Evolutionary conservation across 2,888 invertebrate species (phyloP), one percentile per base, ranked within the genome.

Genomic region (Venusia cambrica): DNA sequence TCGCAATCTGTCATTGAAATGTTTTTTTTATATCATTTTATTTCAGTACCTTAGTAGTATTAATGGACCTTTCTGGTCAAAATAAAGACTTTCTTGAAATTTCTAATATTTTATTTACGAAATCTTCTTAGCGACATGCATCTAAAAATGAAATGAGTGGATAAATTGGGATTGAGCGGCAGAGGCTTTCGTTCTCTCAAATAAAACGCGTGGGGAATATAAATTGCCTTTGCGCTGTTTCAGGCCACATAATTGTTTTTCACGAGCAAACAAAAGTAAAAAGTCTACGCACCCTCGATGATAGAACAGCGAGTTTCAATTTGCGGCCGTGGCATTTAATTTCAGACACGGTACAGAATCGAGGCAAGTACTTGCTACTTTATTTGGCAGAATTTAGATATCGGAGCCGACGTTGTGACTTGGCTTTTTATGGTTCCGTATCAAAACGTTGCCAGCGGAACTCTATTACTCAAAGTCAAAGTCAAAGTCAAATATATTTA

Each of bases 271-370:
- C 31, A 40, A 40, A 38, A 38, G 28, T 36, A 30, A 41, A 30
- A 38, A 39, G 20, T n/a, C n/a, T 32, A 31, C 30, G 32, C 13
- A 28, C 15, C 6, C 32, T 11, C 29, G 25, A 7, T 32, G 28
- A 31, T 25, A 36, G 24, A n/a, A n/a, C 27, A 27, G 31, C 19
- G 22, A 38, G 24, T 48, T 41, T 19, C 34, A 41, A 37, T 38
- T 28, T 24, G 21, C 18, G 37, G 13, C 39, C 44, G 42, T 46
- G 38, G 30, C 41, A 46, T 49, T 41, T 42, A 41, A 21, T 41
- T 41, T 44, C 30, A 45, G 47, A 42, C 25, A 31, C 36, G 36
- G 45, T 30, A 40, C 26, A 39, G 35, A 41, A 40, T 31, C 28
- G 28, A 31, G 28, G 21, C 34, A 36, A 38, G 10, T 36, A 33